Evolutionary conservation across 2,888 invertebrate genomes (phyloP).

Genomic region (Sisyra terminalis): DNA sequence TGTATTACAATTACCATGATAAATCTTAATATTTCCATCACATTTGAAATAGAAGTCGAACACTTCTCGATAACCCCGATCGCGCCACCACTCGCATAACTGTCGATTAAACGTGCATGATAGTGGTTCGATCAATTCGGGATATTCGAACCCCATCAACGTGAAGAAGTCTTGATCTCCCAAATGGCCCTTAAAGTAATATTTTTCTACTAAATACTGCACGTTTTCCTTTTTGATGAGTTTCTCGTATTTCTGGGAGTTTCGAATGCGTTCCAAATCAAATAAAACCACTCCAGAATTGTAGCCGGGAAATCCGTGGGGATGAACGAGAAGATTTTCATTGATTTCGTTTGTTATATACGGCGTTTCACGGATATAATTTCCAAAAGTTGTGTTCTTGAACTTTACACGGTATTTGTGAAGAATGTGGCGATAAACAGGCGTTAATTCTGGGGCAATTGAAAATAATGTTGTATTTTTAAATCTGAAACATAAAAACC

Average conservation of each 20-base stretch:
- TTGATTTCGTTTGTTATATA: slow-evolving; percentile 10
- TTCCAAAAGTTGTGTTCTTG: slow-evolving; percentile 38
- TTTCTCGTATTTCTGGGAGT: slow-evolving; percentile 39
- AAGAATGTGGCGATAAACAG: slow-evolving; percentile 62
- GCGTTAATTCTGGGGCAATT: slow-evolving; percentile 54
- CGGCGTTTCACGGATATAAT: slow-evolving; percentile 24
- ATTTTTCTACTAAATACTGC: slow-evolving; percentile 37
- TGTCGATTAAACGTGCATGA: slow-evolving; percentile 71
- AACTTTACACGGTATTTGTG: slow-evolving; percentile 46
- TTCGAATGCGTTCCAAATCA: slow-evolving; percentile 45
- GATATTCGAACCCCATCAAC: slow-evolving; percentile 48
- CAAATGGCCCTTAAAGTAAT: slow-evolving; percentile 52
- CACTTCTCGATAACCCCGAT: slow-evolving; percentile 53
- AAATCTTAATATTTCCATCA: slow-evolving; percentile 41
- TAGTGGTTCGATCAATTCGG: slow-evolving; percentile 50
- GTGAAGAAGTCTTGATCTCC: slow-evolving; percentile 76
- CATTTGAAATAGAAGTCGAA: slow-evolving; percentile 58
- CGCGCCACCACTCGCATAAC: slow-evolving; percentile 66
- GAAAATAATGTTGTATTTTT: slow-evolving; percentile 46
- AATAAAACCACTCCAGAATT: slow-evolving; percentile 68
- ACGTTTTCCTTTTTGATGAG: slow-evolving; percentile 36
- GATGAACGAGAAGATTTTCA: slow-evolving; percentile 19
- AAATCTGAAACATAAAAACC: slow-evolving; percentile 28
- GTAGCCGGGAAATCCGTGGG: slow-evolving; percentile 51
- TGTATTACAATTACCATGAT: slow-evolving; percentile 65